phyloP scores from a whole-genome alignment of 1,140 invertebrate genomes.

The Drosophila aff. region DNA sequence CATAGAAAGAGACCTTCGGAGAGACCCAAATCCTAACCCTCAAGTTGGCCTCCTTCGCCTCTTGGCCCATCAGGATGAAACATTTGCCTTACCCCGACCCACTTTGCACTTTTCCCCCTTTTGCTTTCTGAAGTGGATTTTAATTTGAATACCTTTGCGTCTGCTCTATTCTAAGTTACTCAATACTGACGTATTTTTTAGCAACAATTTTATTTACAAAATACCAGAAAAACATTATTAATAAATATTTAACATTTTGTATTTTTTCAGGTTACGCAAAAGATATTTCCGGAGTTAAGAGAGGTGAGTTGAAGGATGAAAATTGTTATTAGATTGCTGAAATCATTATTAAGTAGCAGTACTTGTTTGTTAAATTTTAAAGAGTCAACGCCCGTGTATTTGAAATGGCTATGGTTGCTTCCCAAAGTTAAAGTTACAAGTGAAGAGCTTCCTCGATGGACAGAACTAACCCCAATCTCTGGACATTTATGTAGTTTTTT shows the following conservation, averaged over 20 bases:
- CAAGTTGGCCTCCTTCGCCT: slow-evolving; percentile 30
- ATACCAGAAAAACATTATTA: slow-evolving; percentile 49
- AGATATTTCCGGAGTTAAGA: slow-evolving; percentile 85
- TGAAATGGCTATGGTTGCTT: neutral
- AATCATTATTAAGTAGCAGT: neutral
- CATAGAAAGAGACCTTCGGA: neutral
- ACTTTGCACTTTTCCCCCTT: slow-evolving; percentile 27
- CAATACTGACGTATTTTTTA: slow-evolving; percentile 22
- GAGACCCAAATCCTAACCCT: slow-evolving; percentile 5
- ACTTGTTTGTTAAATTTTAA: too few relatives aligned
- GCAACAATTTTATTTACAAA: slow-evolving; percentile 47
- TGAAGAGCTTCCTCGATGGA: slow-evolving; percentile 13
- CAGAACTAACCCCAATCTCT: slow-evolving; percentile 44
- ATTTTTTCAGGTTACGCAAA: slow-evolving; percentile 82
- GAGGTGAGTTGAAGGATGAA: slow-evolving; percentile 65
- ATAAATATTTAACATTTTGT: slow-evolving; percentile 32
- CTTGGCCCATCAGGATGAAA: slow-evolving; percentile 49
- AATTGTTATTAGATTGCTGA: neutral
- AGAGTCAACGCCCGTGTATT: neutral
- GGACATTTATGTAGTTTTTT: slow-evolving; percentile 48
- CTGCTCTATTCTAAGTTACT: slow-evolving; percentile 13
- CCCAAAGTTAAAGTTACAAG: neutral
- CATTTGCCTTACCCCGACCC: slow-evolving; percentile 39
- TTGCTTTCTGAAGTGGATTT: slow-evolving; percentile 68
- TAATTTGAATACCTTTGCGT: slow-evolving; percentile 79